phyloP scores from a whole-genome alignment of 1,140 invertebrate genomes.

The Dendrolimus kikuchii region DNA sequence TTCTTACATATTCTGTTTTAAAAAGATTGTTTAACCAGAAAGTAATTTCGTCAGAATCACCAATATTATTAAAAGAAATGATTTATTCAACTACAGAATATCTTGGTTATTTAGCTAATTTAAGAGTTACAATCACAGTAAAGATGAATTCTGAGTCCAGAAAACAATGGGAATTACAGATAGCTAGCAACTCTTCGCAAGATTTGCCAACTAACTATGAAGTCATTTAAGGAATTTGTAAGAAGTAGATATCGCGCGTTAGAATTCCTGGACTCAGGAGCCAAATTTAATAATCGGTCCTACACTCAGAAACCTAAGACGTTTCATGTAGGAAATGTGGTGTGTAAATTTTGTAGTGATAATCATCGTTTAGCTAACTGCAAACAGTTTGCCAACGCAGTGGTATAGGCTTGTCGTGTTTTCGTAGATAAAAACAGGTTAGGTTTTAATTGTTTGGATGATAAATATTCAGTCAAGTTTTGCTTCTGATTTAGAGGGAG shows the following conservation, averaged over 20 bases:
- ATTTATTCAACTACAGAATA: conserved; percentile 22
- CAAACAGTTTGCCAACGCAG: too few species aligned
- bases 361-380: too few species aligned
- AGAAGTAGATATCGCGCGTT: conserved; percentile 1
- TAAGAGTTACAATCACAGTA: conserved; percentile 2
- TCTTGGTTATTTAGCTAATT: conserved; percentile 14
- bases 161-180: conserved; percentile 4
- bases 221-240: not conserved
- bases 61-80: conserved; percentile 15
- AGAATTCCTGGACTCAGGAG: conserved; percentile 1
- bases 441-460: conserved; percentile 20
- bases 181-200: not conserved
- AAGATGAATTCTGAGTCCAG: conserved; percentile 1
- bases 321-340: conserved; percentile 6
- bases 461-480: conserved; percentile 11
- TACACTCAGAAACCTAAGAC: conserved; percentile 7
- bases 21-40: conserved; percentile 17
- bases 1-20: conserved; percentile 14
- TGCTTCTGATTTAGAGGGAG: too few species aligned
- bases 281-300: not conserved
- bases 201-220: not conserved
- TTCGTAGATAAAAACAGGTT: conserved; percentile 13
- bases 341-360: conserved; percentile 10
- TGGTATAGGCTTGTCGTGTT: conserved; percentile 6
- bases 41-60: conserved; percentile 15